Base-by-base conservation (phyloP, 2,113 vertebrate genomes). In the Microtus richardsoni region DNA sequence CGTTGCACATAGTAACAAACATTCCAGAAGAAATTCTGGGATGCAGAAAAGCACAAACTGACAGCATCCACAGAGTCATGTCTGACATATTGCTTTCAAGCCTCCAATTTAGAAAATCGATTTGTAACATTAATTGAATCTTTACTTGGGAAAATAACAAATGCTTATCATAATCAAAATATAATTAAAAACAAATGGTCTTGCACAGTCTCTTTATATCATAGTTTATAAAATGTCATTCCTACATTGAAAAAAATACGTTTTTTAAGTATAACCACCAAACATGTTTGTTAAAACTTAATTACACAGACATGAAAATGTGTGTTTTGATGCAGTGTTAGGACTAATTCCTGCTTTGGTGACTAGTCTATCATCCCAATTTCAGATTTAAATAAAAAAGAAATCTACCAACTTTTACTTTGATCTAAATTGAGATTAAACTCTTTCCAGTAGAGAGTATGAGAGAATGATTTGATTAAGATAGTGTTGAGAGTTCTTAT, bases 281-380 rank as follows among this genome's bases (percentile, higher is more conserved):
- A 98, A 98, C 98, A 94, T 98, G 94, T 97, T 98, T 98, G 97
- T 98, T 98, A 97, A 98, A 98, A 98, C 95, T 94, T 97, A 98
- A 97, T 97, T 97, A 97, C 93, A 97, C 64, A 95, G 91, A 97
- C 91, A 97, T 83, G 58, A 97, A 98, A 98, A 92, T 96, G 95
- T 80, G 94, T 82, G 91, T 95, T 97, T 97, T 97, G 91, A 64
- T 97, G 60, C 91, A 85, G 85, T 73, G 28, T 95, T 97, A 1
- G 2, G 92, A 95, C 92, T 96, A 92, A 98, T 97, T 87, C 91
- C 78, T 87, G 89, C 70, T 97, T 96, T 97, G 97, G 98, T 97
- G 91, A 92, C 73, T 90, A 75, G 87, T 85, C 71, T 88, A 97
- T 92, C 85, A 95, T 94, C 88, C 90, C 93, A 96, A 85, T 95